These are phyloP conservation scores for Epinephelus awoara DNA, from an alignment of 2,797 vertebrate species.

Conservation along the genomic window DNA sequence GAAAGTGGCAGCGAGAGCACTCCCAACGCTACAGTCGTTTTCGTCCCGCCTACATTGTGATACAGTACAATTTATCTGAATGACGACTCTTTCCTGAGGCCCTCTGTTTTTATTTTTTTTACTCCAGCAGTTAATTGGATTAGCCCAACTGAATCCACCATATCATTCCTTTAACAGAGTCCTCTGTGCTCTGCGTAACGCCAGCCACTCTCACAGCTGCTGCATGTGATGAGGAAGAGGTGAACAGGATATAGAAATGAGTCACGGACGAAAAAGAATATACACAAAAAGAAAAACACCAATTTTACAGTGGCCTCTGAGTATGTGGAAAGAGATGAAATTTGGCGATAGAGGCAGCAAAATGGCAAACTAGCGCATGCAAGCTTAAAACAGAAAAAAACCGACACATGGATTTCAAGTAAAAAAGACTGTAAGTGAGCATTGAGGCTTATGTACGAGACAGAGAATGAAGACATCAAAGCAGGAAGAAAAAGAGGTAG, in stretches of 20 bases:
- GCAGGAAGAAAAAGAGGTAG: neutral
- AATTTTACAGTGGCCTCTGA: neutral
- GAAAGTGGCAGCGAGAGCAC: neutral
- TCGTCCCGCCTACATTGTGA: neutral
- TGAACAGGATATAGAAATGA: constrained; percentile 23
- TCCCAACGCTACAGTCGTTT: neutral
- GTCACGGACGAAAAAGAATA: neutral
- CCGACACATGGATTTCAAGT: neutral
- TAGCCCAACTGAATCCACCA: constrained; percentile 31
- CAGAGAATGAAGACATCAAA: neutral
- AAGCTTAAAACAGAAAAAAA: neutral
- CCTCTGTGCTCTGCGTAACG: neutral
- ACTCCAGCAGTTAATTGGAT: constrained; percentile 44
- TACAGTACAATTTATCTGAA: constrained; percentile 12
- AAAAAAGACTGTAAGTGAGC: neutral
- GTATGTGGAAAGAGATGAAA: neutral
- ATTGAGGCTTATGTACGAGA: neutral
- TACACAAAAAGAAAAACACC: neutral
- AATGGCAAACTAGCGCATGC: neutral
- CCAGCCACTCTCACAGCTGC: neutral
- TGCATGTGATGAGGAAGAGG: constrained; percentile 10
- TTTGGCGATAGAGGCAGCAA: no score
- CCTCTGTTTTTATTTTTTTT: constrained; percentile 1
- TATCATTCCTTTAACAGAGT: constrained; percentile 36
- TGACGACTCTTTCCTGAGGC: constrained; percentile 14